These are phyloP conservation scores for Ophiothrix spiculata DNA, from an alignment of 35 echinoderm and acorn worm genomes.

Conservation along the genomic window DNA sequence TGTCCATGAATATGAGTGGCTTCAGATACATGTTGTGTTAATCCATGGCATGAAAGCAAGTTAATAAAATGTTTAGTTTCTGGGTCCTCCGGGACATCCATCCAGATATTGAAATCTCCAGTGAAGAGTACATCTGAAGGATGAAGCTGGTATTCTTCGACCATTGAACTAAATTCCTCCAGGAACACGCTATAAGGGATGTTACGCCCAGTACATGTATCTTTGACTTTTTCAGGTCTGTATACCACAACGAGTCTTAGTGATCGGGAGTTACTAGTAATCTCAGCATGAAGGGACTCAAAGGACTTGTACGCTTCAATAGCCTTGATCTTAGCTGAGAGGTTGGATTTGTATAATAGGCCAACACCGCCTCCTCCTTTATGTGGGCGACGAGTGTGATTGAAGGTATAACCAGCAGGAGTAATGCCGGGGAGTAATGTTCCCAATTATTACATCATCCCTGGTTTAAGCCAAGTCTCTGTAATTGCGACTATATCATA, in stretches of 20 bases:
- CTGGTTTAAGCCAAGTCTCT: constrained; percentile 55
- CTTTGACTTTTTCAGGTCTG: constrained; percentile 12
- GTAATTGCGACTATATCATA: constrained; percentile 45
- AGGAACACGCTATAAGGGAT: constrained; percentile 17
- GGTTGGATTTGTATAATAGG: constrained; percentile 33
- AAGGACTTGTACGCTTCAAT: constrained; percentile 16
- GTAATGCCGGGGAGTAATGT: no score
- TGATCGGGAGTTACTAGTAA: constrained; percentile 21
- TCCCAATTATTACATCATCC: constrained; percentile 25
- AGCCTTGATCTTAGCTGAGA: constrained; percentile 11
- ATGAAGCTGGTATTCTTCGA: constrained; percentile 36
- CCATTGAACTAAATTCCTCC: constrained; percentile 24
- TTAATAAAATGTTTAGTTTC: no score
- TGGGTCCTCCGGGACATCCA: background rate
- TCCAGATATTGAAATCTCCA: constrained; percentile 28
- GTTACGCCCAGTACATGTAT: background rate
- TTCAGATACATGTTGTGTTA: constrained; percentile 3
- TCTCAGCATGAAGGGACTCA: constrained; percentile 46
- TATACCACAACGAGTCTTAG: constrained; percentile 51
- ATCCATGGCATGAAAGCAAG: no score
- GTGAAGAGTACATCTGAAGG: constrained; percentile 34
- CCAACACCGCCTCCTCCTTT: constrained; percentile 46
- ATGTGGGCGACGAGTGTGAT: constrained; percentile 14
- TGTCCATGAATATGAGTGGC: constrained; percentile 19
- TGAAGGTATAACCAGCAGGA: constrained; percentile 29